Percentiles rank a stretch among this genome's conserved stretches.
Evolutionary conservation across 2,113 vertebrate species (phyloP).

Genomic region (Melierax canorus): DNA sequence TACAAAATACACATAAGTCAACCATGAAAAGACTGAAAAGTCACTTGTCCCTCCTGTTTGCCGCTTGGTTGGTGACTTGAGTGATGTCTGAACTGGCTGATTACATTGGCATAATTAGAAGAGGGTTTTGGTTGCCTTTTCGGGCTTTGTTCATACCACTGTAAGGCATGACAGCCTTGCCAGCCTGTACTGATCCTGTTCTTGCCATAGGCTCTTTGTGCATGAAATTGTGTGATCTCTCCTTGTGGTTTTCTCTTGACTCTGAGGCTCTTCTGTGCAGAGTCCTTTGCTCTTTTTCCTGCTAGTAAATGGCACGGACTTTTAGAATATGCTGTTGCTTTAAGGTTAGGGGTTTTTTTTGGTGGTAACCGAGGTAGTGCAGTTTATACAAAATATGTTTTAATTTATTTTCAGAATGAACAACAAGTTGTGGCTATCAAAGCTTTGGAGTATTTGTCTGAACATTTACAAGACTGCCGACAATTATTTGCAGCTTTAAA

Average conservation of each 20-base stretch:
- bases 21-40: background rate
- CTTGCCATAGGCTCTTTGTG: background rate
- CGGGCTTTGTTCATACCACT: background rate
- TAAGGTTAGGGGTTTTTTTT: background rate
- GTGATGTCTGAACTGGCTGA: background rate
- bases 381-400: background rate
- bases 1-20: background rate
- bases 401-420: conserved; percentile 75
- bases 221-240: background rate
- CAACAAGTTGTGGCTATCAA: conserved; percentile 79
- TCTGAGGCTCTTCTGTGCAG: background rate
- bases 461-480: conserved; percentile 73
- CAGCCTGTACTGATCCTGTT: background rate
- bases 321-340: background rate
- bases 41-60: background rate
- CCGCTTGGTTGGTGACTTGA: background rate
- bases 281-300: conserved; percentile 12
- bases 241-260: background rate
- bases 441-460: conserved; percentile 83
- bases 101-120: background rate
- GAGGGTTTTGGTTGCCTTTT: background rate
- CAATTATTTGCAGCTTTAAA: conserved; percentile 83
- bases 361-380: background rate
- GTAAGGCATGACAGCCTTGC: background rate
- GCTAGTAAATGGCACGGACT: background rate